Base-by-base conservation (phyloP, 2,797 vertebrate species). In the Lutjanus campechanus region DNA sequence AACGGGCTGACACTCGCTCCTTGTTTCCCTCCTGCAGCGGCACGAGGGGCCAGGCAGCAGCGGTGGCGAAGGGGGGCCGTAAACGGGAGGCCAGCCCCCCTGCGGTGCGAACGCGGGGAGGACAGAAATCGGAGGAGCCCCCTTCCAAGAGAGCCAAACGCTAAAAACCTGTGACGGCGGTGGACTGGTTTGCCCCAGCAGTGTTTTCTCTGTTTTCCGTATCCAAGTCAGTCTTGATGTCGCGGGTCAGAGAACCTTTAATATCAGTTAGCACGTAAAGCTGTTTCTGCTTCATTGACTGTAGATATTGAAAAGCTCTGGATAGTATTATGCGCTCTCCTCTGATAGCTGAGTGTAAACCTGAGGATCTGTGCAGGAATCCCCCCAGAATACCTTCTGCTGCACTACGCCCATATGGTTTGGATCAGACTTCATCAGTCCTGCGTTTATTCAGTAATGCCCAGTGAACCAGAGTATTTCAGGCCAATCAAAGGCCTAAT, bases 121-220 rank as follows among this genome's bases (percentile, higher is more conserved):
- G 96, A 79, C 97, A 95, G 90, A 96, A 96, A 85, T 77, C 94
- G 60, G 97, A 98, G 66, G 97, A 99, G 82, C 91, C 86, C 0
- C 94, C 96, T 1, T 67, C 88, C 25, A 99, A 98, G 91, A 97
- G 96, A 90, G 85, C 94, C n/a, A 99, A 98, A 80, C 97, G 97
- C 87, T 98, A 95, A 95, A 79, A 62, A 61, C 47, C 85, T 69
- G 12, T 69, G 62, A 85, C 66, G 50, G 80, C 36, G 17, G 58
- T 64, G 72, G 79, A 87, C 62, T 53, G 19, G 20, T 78, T 76
- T 43, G 25, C 76, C 79, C 79, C 77, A 36, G 76, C 58, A 29
- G 59, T 60, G 69, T 85, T 82, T 82, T 83, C 66, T 51, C 72
- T 79, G 66, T 84, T 41, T 82, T 83, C 68, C 80, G 63, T 61